These are phyloP conservation scores for Pristionchus exspectatus DNA, from an alignment of 2,888 invertebrate species.

Conservation along the genomic window DNA sequence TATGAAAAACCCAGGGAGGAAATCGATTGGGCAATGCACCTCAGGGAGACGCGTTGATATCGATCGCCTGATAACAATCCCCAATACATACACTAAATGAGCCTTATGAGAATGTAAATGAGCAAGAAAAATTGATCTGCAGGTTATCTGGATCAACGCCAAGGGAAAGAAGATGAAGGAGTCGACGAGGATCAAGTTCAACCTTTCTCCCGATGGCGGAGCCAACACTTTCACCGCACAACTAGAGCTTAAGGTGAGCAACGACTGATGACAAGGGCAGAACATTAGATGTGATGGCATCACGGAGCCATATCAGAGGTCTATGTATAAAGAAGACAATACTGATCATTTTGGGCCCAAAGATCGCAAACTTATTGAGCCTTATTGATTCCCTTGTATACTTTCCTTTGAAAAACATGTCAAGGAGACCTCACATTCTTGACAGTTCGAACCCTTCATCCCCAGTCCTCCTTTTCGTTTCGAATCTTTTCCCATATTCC, in stretches of 20 bases:
- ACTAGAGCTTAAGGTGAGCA: slow-evolving; percentile 77
- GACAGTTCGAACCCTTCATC: neutral
- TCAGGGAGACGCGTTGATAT: neutral
- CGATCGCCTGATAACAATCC: no score
- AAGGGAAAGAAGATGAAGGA: slow-evolving; percentile 80
- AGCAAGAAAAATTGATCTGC: neutral
- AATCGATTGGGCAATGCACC: neutral
- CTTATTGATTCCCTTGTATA: no score
- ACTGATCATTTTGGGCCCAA: no score
- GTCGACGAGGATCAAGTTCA: slow-evolving; percentile 78
- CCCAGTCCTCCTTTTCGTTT: neutral
- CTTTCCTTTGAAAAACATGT: neutral
- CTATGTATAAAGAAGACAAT: no score
- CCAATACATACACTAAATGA: neutral
- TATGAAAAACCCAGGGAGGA: neutral
- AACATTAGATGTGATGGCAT: no score
- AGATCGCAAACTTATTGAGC: no score
- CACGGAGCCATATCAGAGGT: no score
- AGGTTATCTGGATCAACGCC: slow-evolving; percentile 79
- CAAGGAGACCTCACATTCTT: neutral
- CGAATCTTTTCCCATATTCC: neutral
- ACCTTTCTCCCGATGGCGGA: slow-evolving; percentile 70
- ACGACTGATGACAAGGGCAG: no score
- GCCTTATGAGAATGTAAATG: neutral
- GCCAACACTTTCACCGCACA: slow-evolving; percentile 76